Conservation (phyloP, 2,113 vertebrate genomes). For the Bos javanicus region DNA sequence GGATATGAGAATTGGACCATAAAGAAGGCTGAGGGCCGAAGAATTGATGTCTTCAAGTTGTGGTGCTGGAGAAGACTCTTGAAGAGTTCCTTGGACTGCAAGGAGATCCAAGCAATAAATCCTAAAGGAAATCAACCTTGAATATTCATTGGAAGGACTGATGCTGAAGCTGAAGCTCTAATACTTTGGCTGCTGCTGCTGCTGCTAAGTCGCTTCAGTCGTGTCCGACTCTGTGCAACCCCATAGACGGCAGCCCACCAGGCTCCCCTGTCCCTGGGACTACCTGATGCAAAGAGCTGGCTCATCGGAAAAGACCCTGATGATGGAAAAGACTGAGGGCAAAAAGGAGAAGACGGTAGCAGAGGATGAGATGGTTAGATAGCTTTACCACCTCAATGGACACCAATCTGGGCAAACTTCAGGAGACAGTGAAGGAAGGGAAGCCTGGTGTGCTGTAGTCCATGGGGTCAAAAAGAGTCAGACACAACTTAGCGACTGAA, state of each 20-base stretch:
- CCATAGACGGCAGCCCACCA: too few relatives aligned
- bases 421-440: not conserved
- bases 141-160: not conserved
- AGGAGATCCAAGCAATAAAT: not conserved
- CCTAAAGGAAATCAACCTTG: not conserved
- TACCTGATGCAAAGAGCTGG: not conserved
- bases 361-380: not conserved
- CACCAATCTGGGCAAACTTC: not conserved
- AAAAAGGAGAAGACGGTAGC: not conserved
- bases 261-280: too few relatives aligned
- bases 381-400: not conserved
- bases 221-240: too few relatives aligned
- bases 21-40: not conserved
- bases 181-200: not conserved
- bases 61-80: not conserved
- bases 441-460: not conserved
- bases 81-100: not conserved
- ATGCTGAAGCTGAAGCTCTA: not conserved
- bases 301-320: not conserved
- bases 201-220: too few relatives aligned
- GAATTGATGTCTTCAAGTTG: not conserved
- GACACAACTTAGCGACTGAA: not conserved
- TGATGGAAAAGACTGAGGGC: not conserved
- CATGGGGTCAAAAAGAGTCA: not conserved
- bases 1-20: not conserved